Base-by-base conservation (phyloP, 2,113 vertebrate species). In the Pristiophorus japonicus region DNA sequence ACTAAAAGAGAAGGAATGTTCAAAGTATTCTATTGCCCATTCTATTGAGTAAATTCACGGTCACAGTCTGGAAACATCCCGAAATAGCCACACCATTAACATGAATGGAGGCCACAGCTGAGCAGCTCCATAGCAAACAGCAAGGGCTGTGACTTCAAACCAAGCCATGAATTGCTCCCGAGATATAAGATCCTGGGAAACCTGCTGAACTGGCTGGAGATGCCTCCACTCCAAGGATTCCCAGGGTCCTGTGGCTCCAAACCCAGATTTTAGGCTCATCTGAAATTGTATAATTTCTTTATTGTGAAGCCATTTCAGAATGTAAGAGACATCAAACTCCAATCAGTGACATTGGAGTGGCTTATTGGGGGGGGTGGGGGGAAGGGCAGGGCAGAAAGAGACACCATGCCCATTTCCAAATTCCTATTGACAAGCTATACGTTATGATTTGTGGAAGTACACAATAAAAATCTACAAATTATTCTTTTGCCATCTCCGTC, bases 271-370 rank as follows among this genome's bases (percentile, higher is more conserved):
- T 34, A 91, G 59, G 59, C 55, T n/a, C 84, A 34, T 55, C 7
- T 59, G 8, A 55, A 55, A 88, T 51, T 30, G 47, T 55, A 34
- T 47, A 0, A 88, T 88, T 59, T 51, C 55, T 55, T 88, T 88
- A 59, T 88, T 30, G 27, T 55, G 0, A 55, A 88, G 24, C 27
- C 7, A 20, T 14, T 55, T 88, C 85, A 88, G 27, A 55, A 4
- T 59, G 47, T 6, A 24, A 85, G 20, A 27, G 24, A 22, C 4
- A 42, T 22, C 10, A 6, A 27, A 51, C 84, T 51, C 8, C 45
- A 2, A 88, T 90, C 95, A 95, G 63, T 34, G 95, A 96, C 95
- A 95, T 90, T 84, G 65, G 84, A 95, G 65, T 87, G 93, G 88
- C 95, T 85, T 78, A 51, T n/a, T n/a, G n/a, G n/a, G n/a, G n/a